These are phyloP conservation scores for Taphrorychus bicolor DNA, from an alignment of 2,888 invertebrate species.

Conservation along the genomic window DNA sequence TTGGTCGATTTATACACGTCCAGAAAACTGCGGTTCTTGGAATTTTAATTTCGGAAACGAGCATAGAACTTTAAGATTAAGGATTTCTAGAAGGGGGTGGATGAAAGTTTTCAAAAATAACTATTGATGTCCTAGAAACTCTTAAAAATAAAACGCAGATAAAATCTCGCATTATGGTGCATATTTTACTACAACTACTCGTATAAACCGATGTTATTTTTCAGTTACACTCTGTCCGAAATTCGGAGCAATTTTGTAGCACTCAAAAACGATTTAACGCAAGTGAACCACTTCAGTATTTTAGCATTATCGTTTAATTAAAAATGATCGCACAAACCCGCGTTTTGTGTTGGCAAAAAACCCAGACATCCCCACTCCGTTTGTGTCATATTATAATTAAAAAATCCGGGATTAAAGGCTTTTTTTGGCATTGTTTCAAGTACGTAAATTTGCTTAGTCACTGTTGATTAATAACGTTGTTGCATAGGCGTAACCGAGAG, in stretches of 20 bases:
- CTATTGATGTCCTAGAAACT: too few relatives aligned
- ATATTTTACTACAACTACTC: background rate
- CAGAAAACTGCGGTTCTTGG: slow-evolving; percentile 23
- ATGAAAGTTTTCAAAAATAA: too few relatives aligned
- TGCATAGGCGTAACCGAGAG: background rate
- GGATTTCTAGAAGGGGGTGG: too few relatives aligned
- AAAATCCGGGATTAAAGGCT: slow-evolving; percentile 22
- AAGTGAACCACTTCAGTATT: slow-evolving; percentile 7
- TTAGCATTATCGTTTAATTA: slow-evolving; percentile 22
- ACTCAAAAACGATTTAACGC: background rate
- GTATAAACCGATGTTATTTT: background rate
- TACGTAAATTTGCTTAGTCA: slow-evolving; percentile 28
- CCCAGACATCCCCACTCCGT: slow-evolving; percentile 11
- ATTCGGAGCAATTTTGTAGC: background rate
- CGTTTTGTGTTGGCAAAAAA: slow-evolving; percentile 5
- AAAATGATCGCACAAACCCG: slow-evolving; percentile 19
- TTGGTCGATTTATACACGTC: slow-evolving; percentile 37
- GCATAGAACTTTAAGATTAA: slow-evolving; percentile 15
- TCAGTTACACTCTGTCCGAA: background rate
- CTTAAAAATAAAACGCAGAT: background rate
- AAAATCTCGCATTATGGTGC: too few relatives aligned
- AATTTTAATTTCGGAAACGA: slow-evolving; percentile 34
- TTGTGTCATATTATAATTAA: slow-evolving; percentile 26
- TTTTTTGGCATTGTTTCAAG: slow-evolving; percentile 19
- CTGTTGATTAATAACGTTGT: slow-evolving; percentile 16